Conservation (phyloP, 1,140 invertebrate genomes). For the Teleogryllus occipitalis region DNA sequence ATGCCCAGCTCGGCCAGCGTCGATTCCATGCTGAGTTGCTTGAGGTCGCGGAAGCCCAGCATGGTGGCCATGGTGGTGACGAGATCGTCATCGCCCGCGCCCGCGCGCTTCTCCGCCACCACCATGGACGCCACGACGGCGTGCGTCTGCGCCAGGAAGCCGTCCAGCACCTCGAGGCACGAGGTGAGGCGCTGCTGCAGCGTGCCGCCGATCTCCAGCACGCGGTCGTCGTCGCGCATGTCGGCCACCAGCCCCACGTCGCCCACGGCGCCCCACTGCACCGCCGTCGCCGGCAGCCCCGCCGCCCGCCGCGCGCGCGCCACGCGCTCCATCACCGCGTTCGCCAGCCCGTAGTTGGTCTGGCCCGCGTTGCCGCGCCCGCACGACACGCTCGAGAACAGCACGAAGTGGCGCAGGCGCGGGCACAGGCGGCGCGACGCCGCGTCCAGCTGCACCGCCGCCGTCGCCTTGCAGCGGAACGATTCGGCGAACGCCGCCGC, state of each 20-base stretch:
- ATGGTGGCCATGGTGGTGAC: neutral
- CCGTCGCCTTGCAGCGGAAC: too few relatives aligned
- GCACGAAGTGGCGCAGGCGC: constrained; percentile 30
- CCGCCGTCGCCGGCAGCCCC: constrained; percentile 25
- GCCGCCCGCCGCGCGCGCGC: constrained; percentile 24
- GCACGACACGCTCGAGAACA: constrained; percentile 28
- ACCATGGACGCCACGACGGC: neutral
- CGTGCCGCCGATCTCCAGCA: constrained; percentile 45
- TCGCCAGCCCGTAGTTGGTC: constrained; percentile 29
- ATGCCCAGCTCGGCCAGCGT: constrained; percentile 64
- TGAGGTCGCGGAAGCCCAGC: constrained; percentile 16
- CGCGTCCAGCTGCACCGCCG: too few relatives aligned
- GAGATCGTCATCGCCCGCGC: neutral
- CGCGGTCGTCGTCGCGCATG: constrained; percentile 67
- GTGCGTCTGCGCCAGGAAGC: neutral
- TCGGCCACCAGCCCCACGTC: constrained; percentile 68
- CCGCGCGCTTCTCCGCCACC: neutral
- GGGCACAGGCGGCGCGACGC: too few relatives aligned
- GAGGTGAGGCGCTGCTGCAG: constrained; percentile 50
- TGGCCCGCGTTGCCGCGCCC: constrained; percentile 28
- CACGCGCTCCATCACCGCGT: constrained; percentile 29
- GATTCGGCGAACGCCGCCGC: too few relatives aligned
- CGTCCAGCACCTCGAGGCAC: neutral
- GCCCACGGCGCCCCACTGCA: constrained; percentile 47
- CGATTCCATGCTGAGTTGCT: constrained; percentile 37